These are phyloP conservation scores for Protonibea diacanthus DNA, from an alignment of 2,797 vertebrate species.

Conservation along the genomic window DNA sequence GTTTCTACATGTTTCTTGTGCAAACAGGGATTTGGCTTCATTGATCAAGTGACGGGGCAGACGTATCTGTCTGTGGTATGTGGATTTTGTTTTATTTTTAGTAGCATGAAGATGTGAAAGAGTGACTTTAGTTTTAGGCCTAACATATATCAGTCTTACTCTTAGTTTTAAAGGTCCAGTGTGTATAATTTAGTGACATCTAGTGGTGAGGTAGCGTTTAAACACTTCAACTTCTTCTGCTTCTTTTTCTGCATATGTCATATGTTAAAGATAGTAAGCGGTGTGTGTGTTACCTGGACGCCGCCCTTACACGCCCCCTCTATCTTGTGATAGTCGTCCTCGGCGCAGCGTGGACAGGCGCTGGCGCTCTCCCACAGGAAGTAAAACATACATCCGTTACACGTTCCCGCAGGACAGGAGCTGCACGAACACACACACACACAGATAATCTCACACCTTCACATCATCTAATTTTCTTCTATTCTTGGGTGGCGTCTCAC, in stretches of 20 bases:
- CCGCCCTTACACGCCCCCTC: slow-evolving; percentile 94
- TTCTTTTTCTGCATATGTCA: too few relatives aligned
- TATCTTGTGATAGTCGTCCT: slow-evolving; percentile 92
- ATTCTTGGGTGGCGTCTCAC: neutral
- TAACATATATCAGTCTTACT: too few relatives aligned
- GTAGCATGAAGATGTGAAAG: neutral
- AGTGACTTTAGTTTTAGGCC: too few relatives aligned
- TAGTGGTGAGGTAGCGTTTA: too few relatives aligned
- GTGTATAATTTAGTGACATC: too few relatives aligned
- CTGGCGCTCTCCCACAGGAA: slow-evolving; percentile 95
- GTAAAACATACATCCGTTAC: slow-evolving; percentile 94
- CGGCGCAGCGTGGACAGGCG: slow-evolving; percentile 92
- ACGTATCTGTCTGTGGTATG: neutral
- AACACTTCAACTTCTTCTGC: too few relatives aligned
- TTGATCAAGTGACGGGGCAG: neutral
- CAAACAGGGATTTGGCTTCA: neutral
- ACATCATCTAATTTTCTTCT: neutral
- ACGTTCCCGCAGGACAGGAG: slow-evolving; percentile 94
- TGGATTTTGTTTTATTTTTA: neutral
- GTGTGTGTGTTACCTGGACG: slow-evolving; percentile 85
- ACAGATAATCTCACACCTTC: neutral
- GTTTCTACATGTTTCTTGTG: neutral
- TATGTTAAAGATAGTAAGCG: neutral
- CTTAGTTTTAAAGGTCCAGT: too few relatives aligned
- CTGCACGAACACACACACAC: slow-evolving; percentile 78